These are phyloP conservation scores for Spinus pinus DNA, from an alignment of 2,797 vertebrate genomes.

Conservation along the genomic window DNA sequence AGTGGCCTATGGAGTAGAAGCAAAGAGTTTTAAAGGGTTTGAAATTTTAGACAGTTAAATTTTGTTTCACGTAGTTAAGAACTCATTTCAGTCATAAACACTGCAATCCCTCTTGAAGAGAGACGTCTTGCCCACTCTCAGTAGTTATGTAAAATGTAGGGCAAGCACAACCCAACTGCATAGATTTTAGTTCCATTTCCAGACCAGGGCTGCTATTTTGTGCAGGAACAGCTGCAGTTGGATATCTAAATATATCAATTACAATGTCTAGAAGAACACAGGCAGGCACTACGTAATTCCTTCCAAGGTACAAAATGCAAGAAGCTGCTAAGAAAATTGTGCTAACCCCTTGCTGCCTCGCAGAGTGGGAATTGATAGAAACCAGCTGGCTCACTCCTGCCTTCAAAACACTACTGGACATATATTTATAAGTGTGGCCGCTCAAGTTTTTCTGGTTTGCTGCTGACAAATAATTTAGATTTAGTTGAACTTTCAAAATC, in stretches of 20 bases:
- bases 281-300: background rate
- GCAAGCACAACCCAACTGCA: background rate
- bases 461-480: constrained; percentile 1
- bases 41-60: background rate
- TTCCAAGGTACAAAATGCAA: constrained; percentile 42
- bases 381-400: constrained; percentile 31
- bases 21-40: background rate
- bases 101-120: background rate
- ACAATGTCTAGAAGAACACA: background rate
- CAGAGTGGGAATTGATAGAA: constrained; percentile 26
- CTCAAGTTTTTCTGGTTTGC: constrained; percentile 18
- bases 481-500: background rate
- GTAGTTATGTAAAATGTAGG: background rate
- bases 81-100: background rate
- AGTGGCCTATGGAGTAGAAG: background rate
- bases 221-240: background rate
- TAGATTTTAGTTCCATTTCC: background rate
- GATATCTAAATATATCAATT: background rate
- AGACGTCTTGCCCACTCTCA: background rate
- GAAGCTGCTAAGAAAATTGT: constrained; percentile 21
- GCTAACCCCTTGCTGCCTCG: background rate
- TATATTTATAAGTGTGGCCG: background rate
- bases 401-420: background rate
- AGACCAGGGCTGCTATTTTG: background rate
- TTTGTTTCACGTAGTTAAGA: background rate